Conservation (phyloP, 1,140 invertebrate species). For the Hycleus cichorii region DNA sequence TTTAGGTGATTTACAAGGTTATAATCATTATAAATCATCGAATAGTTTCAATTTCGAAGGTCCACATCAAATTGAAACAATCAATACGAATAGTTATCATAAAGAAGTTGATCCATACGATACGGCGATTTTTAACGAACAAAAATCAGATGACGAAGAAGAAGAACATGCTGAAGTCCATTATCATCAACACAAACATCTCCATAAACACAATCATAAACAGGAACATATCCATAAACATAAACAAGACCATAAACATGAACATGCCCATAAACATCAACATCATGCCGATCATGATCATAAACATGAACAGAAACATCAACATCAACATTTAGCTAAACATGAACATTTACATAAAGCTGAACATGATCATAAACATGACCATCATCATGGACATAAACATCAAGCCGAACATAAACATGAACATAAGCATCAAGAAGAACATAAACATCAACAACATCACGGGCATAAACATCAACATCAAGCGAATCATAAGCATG, state of each 20-base stretch:
- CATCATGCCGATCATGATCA: constrained; percentile 17
- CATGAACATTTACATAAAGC: constrained; percentile 17
- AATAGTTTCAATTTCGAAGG: constrained; percentile 25
- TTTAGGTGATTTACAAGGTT: constrained; percentile 1
- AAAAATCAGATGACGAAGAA: constrained; percentile 8
- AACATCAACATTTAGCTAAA: constrained; percentile 8
- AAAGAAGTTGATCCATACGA: constrained; percentile 22
- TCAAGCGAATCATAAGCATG: constrained; percentile 3
- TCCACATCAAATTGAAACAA: constrained; percentile 29
- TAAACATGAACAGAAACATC: constrained; percentile 4
- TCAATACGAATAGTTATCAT: constrained; percentile 24
- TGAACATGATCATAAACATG: constrained; percentile 18
- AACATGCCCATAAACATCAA: constrained; percentile 21
- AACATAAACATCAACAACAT: constrained; percentile 17
- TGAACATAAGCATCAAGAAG: constrained; percentile 14
- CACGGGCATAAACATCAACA: constrained; percentile 17
- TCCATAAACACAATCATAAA: constrained; percentile 27
- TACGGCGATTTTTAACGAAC: constrained; percentile 11
- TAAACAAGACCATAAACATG: constrained; percentile 22
- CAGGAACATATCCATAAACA: constrained; percentile 25
- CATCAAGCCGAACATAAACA: constrained; percentile 20
- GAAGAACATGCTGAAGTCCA: constrained; percentile 24
- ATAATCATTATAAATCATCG: constrained; percentile 26
- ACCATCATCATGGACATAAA: constrained; percentile 19
- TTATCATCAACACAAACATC: constrained; percentile 27